phyloP scores from a whole-genome alignment of 2,888 invertebrate species.

The Gnatocerus cornutus region DNA sequence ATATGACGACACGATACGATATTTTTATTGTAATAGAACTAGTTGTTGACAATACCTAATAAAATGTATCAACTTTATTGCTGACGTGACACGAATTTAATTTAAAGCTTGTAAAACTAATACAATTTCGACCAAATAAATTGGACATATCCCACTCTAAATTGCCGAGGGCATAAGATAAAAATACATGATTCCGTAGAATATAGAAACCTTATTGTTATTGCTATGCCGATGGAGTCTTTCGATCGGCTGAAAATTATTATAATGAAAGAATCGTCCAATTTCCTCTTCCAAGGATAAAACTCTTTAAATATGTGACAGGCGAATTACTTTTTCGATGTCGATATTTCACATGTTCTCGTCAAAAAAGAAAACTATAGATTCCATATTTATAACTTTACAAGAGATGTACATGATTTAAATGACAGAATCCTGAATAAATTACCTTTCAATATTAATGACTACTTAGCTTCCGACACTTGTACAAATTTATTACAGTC shows the following conservation, averaged over 20 bases:
- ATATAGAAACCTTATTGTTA: constrained; percentile 13
- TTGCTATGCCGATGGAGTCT: constrained; percentile 4
- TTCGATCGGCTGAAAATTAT: constrained; percentile 18
- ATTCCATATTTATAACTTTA: constrained; percentile 30
- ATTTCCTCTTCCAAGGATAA: constrained; percentile 4
- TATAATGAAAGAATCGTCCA: constrained; percentile 21
- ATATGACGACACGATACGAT: no score
- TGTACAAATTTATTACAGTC: constrained; percentile 21
- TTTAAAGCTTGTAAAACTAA: not conserved
- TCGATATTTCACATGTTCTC: constrained; percentile 18
- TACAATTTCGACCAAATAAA: constrained; percentile 7
- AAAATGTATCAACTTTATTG: not conserved
- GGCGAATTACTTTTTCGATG: constrained; percentile 31
- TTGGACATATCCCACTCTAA: not conserved
- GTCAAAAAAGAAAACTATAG: constrained; percentile 19
- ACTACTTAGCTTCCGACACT: constrained; percentile 16
- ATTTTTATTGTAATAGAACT: not conserved
- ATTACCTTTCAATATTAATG: constrained; percentile 40
- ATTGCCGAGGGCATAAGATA: constrained; percentile 1
- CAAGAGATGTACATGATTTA: constrained; percentile 43
- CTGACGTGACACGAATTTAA: not conserved
- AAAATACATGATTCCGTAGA: constrained; percentile 2
- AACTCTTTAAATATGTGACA: constrained; percentile 38
- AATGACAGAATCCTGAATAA: constrained; percentile 41
- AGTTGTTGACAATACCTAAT: no score